phyloP scores from a whole-genome alignment of 2,113 vertebrate genomes.

The Daphoenositta chrysoptera region DNA sequence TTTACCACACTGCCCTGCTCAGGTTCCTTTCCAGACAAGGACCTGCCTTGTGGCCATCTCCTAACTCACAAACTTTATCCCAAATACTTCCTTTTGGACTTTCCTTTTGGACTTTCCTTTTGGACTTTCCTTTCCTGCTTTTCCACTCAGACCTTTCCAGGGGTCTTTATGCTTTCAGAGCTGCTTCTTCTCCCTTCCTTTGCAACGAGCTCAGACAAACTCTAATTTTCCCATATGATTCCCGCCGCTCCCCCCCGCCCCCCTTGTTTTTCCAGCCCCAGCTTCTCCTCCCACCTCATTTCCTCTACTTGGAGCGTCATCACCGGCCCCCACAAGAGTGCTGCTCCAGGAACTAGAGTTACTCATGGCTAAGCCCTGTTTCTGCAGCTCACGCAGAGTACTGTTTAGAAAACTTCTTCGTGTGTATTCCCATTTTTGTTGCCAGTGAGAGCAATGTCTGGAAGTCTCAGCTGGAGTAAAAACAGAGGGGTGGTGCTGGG shows the following conservation, averaged over 20 bases:
- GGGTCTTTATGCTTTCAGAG: not conserved
- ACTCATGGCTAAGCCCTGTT: not conserved
- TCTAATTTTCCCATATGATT: not conserved
- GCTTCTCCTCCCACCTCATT: not conserved
- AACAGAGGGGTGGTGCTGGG: conserved; percentile 32
- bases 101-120: not conserved
- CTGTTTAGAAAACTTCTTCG: not conserved
- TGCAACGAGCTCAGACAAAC: not conserved
- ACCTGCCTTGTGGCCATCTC: not conserved
- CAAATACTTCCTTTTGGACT: not conserved
- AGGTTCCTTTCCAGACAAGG: not conserved
- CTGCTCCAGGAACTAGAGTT: not conserved
- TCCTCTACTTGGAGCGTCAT: not conserved
- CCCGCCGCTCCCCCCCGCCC: too few relatives aligned
- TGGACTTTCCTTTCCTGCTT: not conserved
- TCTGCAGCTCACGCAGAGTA: not conserved
- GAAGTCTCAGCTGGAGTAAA: conserved; percentile 3
- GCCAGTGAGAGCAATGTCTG: not conserved
- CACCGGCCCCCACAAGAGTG: not conserved
- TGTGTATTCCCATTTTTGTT: not conserved
- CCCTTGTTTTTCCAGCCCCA: not conserved
- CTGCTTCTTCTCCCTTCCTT: not conserved
- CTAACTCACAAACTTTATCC: not conserved
- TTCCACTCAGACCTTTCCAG: not conserved
- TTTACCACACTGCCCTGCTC: not conserved